Base-by-base conservation (phyloP, 2,888 invertebrate species). In the Vanessa cardui region DNA sequence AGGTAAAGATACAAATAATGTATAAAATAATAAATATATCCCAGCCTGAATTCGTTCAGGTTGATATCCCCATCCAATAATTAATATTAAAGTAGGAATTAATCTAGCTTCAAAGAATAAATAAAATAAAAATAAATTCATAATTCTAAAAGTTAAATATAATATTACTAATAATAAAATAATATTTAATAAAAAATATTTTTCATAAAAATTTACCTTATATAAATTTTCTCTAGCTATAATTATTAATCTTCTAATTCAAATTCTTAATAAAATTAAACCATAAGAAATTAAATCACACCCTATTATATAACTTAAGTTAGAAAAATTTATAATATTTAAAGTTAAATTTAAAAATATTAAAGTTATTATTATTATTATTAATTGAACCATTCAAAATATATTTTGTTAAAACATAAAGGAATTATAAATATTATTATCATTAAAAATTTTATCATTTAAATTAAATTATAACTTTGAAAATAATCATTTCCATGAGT, bases 11-110 rank as follows among this genome's bases (percentile, higher is more conserved):
- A 93, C 94, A 83, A 94, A 90, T 83, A 96, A 90, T 70, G 95
- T 96, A 93, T 96, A 96, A 92, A 96, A 94, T 83, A 96, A 90
- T 87, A 96, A 90, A 93, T 95, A 95, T 77, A 94, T 79, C 0
- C 94, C 93, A 1, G 96, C 95, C 73, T 94, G 94, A 81, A 95
- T 84, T 0, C 96, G 95, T 73, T 96, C 96, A 73, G 94, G 94
- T 76, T 95, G 95, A 88, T 94, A 94, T 0, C 96, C 96, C 91
- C 95, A 96, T 74, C 94, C 94, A 77, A 95, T 83, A 94, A 96
- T 94, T 85, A 95, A 92, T 78, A 95, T 81, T 84, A 95, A 93
- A 20, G 94, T 94, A 18, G 95, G 95, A 88, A 96, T 94, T 86
- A 96, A 90, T 4, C 94, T 94, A 3, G 91, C 84, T 69, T 96